Evolutionary conservation across 2,113 vertebrate genomes (phyloP), one percentile per base, ranked within the genome.

Genomic region (Leptodactylus fuscus): DNA sequence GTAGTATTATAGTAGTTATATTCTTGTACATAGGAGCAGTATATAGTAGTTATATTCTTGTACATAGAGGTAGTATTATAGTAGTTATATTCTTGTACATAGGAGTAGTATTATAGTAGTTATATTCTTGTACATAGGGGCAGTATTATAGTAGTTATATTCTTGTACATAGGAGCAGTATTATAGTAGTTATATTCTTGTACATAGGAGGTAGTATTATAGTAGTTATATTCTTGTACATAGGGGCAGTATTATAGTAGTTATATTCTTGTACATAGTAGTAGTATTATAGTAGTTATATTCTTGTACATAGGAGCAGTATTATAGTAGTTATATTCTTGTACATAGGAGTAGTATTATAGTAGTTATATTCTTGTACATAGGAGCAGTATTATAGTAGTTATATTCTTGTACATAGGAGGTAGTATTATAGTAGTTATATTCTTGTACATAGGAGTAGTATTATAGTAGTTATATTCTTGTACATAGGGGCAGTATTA

Each of bases 61-160:
- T n/a, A n/a, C n/a, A n/a, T n/a, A n/a, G n/a, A n/a, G n/a, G n/a
- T n/a, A n/a, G n/a, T n/a, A n/a, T n/a, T n/a, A n/a, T n/a, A n/a
- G n/a, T n/a, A n/a, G n/a, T n/a, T n/a, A n/a, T n/a, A n/a, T n/a
- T n/a, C n/a, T n/a, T n/a, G n/a, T n/a, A n/a, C n/a, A n/a, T n/a
- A n/a, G n/a, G n/a, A n/a, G n/a, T n/a, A n/a, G n/a, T n/a, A n/a
- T n/a, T n/a, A n/a, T n/a, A n/a, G n/a, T n/a, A n/a, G n/a, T n/a
- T n/a, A n/a, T n/a, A n/a, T n/a, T n/a, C n/a, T n/a, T n/a, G n/a
- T n/a, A n/a, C n/a, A n/a, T n/a, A n/a, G n/a, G n/a, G n/a, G n/a
- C 58, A 62, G 58, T 62, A 62, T 62, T 62, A 62, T 62, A 62
- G 58, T 62, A 62, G 58, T 62, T 29, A 77, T 49, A 44, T 75